These are phyloP conservation scores for Phortica magna DNA, from an alignment of 2,888 invertebrate genomes.

Conservation along the genomic window DNA sequence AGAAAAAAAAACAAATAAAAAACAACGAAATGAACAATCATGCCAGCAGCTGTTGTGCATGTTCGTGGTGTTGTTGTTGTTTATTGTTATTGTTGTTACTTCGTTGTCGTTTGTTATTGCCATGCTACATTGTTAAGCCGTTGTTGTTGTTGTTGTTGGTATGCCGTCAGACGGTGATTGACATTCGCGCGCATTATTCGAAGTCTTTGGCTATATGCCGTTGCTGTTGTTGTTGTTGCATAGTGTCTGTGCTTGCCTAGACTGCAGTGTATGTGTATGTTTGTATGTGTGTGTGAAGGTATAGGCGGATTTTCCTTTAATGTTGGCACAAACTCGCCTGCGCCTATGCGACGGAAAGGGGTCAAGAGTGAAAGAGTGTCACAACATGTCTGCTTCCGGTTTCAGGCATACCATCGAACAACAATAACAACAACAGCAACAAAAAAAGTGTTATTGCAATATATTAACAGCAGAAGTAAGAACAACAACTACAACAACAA, in stretches of 20 bases:
- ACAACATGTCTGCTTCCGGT: slow-evolving; percentile 74
- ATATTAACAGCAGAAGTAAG: slow-evolving; percentile 18
- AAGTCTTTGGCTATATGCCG: background rate
- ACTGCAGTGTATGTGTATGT: slow-evolving; percentile 27
- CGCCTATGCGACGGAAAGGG: slow-evolving; percentile 48
- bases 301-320: too few species aligned
- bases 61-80: slow-evolving; percentile 19
- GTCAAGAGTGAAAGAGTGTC: slow-evolving; percentile 70
- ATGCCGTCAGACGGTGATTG: slow-evolving; percentile 68
- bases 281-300: slow-evolving; percentile 34
- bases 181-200: slow-evolving; percentile 62
- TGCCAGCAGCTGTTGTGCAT: slow-evolving; percentile 51
- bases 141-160: slow-evolving; percentile 51
- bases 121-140: background rate
- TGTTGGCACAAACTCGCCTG: background rate
- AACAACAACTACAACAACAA: slow-evolving; percentile 46
- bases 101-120: background rate
- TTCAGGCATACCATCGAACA: slow-evolving; percentile 38
- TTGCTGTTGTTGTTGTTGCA: slow-evolving; percentile 2
- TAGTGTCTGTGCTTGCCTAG: background rate
- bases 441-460: slow-evolving; percentile 22
- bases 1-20: too few species aligned
- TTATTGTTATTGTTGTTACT: slow-evolving; percentile 17
- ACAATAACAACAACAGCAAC: slow-evolving; percentile 35
- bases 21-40: too few species aligned